Evolutionary conservation across 2,113 vertebrate genomes (phyloP).

Genomic region (Tupaia tana): DNA sequence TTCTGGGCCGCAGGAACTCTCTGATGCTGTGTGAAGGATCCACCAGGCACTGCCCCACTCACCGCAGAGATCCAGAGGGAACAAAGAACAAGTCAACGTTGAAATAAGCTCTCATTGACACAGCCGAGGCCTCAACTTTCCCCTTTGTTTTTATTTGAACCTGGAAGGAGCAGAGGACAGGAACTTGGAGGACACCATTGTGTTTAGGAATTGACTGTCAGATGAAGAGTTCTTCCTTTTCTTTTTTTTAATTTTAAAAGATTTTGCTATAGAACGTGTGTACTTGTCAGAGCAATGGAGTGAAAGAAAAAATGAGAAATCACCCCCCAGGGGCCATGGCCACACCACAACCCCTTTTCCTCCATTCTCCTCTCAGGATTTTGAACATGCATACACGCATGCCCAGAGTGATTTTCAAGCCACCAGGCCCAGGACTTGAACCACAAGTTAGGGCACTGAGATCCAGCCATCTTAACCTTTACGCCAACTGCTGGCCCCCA

Average conservation of each 20-base stretch:
- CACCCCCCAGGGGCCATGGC: too few species aligned
- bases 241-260: background rate
- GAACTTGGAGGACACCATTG: background rate
- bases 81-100: background rate
- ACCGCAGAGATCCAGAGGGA: background rate
- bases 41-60: background rate
- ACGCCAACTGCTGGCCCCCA: too few species aligned
- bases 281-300: too few species aligned
- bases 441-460: too few species aligned
- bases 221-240: background rate
- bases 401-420: too few species aligned
- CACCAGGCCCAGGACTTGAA: too few species aligned
- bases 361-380: too few species aligned
- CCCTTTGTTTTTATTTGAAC: conserved; percentile 19
- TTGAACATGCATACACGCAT: too few species aligned
- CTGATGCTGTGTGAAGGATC: conserved; percentile 36
- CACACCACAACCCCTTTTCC: too few species aligned
- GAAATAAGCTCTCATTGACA: conserved; percentile 22
- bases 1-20: background rate
- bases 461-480: too few species aligned
- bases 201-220: background rate
- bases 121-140: background rate
- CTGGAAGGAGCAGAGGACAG: background rate
- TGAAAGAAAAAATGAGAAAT: too few species aligned
- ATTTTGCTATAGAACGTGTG: too few species aligned